A percentile compares a stretch with the other conserved stretches of the same genome.
Conservation (phyloP, 2,888 invertebrate genomes). For the Coronaproctus castanopsis region DNA sequence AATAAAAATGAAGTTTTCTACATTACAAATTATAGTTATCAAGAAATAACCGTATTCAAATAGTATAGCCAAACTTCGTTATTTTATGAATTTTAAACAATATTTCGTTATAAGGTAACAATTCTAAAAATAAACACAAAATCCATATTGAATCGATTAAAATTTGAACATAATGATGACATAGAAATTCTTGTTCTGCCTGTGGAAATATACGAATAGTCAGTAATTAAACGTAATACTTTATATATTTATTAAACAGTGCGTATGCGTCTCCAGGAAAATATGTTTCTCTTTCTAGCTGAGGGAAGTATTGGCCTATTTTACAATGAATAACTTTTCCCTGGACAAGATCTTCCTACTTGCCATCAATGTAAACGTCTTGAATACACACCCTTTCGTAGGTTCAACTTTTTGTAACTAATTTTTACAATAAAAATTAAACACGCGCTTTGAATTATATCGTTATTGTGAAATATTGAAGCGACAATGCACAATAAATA, state of each 20-base stretch:
- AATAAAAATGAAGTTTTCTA: too few relatives aligned
- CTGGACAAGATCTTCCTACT: conserved; percentile 52
- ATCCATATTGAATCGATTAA: too few relatives aligned
- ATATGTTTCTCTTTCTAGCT: conserved; percentile 67
- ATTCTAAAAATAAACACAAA: too few relatives aligned
- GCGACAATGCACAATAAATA: too few relatives aligned
- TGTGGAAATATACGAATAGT: too few relatives aligned
- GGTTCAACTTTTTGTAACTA: conserved; percentile 41
- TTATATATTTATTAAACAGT: conserved; percentile 41
- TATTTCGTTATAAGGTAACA: too few relatives aligned
- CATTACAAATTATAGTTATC: too few relatives aligned
- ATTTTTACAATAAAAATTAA: conserved; percentile 10
- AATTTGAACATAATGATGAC: neutral
- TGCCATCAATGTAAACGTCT: conserved; percentile 48
- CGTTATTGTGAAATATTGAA: too few relatives aligned
- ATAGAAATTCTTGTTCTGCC: too few relatives aligned
- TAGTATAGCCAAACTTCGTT: too few relatives aligned
- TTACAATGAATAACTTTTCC: conserved; percentile 49
- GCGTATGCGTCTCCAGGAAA: conserved; percentile 77
- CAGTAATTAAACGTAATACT: neutral
- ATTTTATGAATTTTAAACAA: too few relatives aligned
- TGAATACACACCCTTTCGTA: conserved; percentile 68
- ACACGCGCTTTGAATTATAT: neutral
- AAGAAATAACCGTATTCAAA: too few relatives aligned
- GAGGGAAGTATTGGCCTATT: conserved; percentile 72